These are phyloP conservation scores for Meleagris gallopavo DNA, from an alignment of 2,113 vertebrate species.

Conservation along the genomic window DNA sequence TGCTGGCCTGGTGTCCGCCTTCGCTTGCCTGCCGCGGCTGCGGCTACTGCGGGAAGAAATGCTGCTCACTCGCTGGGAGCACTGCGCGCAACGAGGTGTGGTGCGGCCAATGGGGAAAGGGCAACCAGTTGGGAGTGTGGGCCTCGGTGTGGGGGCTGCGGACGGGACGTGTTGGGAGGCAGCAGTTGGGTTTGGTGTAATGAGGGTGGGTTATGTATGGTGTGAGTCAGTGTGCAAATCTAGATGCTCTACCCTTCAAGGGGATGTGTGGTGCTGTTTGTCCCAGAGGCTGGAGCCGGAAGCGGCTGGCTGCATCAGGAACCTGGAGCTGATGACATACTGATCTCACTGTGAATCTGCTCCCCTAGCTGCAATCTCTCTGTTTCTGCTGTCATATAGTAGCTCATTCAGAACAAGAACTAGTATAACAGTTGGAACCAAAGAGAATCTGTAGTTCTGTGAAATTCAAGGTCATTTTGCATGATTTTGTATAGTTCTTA, in stretches of 20 bases:
- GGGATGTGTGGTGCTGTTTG: accelerated
- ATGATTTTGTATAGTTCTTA: not conserved
- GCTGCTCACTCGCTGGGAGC: not conserved
- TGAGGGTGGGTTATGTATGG: accelerated
- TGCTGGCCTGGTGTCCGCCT: too few species aligned
- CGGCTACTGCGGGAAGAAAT: not conserved
- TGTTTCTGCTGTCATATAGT: accelerated
- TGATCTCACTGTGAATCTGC: not conserved
- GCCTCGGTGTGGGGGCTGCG: not conserved
- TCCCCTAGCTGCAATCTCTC: not conserved
- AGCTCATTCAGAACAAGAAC: not conserved
- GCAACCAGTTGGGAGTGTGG: not conserved
- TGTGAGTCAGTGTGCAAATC: accelerated
- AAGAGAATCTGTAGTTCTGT: not conserved
- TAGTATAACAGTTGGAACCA: not conserved
- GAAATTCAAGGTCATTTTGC: not conserved
- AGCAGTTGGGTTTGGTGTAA: too few species aligned
- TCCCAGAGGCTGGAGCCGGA: accelerated
- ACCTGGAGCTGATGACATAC: not conserved
- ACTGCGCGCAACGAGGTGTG: not conserved
- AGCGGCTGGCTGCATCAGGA: not conserved
- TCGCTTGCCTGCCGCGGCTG: too few species aligned
- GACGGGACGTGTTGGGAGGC: too few species aligned
- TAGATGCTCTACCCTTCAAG: accelerated
- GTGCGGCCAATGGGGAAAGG: not conserved